Conservation (phyloP, 2,888 invertebrate genomes). For the Pandemis cinnamomeana region DNA sequence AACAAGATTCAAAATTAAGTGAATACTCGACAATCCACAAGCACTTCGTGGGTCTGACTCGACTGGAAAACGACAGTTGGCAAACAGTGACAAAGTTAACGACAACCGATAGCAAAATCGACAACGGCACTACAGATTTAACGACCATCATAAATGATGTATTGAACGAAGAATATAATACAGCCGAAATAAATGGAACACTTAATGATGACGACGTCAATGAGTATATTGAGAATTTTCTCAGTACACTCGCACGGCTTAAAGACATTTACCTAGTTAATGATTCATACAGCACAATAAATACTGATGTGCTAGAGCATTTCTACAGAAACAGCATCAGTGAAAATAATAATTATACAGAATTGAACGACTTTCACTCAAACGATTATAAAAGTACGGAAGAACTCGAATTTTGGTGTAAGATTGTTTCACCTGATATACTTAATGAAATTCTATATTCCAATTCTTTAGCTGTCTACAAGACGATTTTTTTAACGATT, state of each 20-base stretch:
- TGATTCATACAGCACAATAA: constrained; percentile 45
- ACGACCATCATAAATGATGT: constrained; percentile 60
- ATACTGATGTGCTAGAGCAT: constrained; percentile 49
- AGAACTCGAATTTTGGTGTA: constrained; percentile 67
- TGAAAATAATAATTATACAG: constrained; percentile 31
- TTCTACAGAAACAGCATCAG: constrained; percentile 37
- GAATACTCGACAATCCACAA: constrained; percentile 61
- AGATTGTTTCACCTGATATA: constrained; percentile 40
- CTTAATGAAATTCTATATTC: too few relatives aligned
- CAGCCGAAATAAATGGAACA: constrained; percentile 34
- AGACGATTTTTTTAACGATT: too few relatives aligned
- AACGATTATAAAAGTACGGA: constrained; percentile 44
- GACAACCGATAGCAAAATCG: constrained; percentile 53
- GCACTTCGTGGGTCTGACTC: constrained; percentile 59
- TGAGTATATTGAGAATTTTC: constrained; percentile 23
- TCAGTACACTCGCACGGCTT: constrained; percentile 3
- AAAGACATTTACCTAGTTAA: constrained; percentile 13
- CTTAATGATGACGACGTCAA: constrained; percentile 23
- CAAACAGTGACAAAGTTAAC: constrained; percentile 57
- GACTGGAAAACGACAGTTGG: constrained; percentile 56
- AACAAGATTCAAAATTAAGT: constrained; percentile 36
- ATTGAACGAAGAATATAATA: constrained; percentile 55
- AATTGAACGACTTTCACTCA: constrained; percentile 32
- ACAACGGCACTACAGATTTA: constrained; percentile 52
- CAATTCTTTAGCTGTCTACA: too few relatives aligned